Percentiles rank a stretch among this genome's conserved stretches.
These are phyloP conservation scores for Cataglyphis rosenhaueri DNA, from an alignment of 2,888 invertebrate genomes.

Conservation along the genomic window DNA sequence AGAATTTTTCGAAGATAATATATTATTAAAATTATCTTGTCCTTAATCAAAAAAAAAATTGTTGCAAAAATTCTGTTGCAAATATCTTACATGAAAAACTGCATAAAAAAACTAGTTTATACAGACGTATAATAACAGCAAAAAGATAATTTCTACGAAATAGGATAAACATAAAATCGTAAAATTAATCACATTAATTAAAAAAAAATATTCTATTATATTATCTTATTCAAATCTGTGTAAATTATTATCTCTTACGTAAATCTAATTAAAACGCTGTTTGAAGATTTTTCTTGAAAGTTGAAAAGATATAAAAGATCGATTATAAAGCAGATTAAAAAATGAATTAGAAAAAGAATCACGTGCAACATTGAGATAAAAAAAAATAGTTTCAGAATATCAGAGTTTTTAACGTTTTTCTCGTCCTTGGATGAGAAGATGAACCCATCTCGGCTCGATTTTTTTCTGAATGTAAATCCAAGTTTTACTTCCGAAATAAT, in stretches of 20 bases:
- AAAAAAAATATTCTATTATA: background rate
- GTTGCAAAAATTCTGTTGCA: background rate
- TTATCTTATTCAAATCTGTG: background rate
- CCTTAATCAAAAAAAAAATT: background rate
- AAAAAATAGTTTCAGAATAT: background rate
- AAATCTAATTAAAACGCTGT: background rate
- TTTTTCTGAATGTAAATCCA: background rate
- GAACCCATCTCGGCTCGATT: background rate
- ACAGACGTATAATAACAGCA: background rate
- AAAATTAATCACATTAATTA: background rate
- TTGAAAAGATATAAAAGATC: background rate
- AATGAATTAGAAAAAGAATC: background rate
- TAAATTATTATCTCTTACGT: background rate
- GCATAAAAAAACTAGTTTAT: background rate
- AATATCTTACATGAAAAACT: background rate
- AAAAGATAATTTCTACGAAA: background rate
- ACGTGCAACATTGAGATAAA: background rate
- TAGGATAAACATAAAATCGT: background rate
- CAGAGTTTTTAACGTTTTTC: too few relatives aligned
- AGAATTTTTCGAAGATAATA: background rate
- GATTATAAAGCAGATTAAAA: too few relatives aligned
- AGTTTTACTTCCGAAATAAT: background rate
- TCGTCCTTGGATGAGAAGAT: too few relatives aligned
- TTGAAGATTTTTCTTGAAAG: background rate
- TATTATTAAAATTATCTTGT: background rate